Evolutionary conservation across 1,140 invertebrate species (phyloP), one percentile per base, ranked within the genome.

Genomic region (Drosophila ercepeae): DNA sequence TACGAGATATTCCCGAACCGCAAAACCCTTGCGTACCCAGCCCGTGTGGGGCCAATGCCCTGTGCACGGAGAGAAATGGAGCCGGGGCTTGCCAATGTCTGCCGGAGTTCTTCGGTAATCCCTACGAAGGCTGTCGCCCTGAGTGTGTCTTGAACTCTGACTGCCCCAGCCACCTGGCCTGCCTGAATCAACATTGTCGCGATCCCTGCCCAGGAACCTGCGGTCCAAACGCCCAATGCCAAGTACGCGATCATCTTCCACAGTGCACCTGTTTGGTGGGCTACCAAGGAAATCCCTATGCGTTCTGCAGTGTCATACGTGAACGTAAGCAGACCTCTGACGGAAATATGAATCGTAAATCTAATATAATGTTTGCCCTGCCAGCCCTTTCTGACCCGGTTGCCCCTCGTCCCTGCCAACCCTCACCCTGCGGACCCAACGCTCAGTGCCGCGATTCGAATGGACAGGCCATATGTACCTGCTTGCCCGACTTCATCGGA

Each of bases 161-260:
- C 82, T 96, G 96, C 77, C 92, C 94, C 44, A 93, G 94, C 9
- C 94, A 93, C 74, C 92, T 93, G 69, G 94, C 95, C 36, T 96
- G 95, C 71, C 91, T 95, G 4, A 94, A 95, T 74, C 94, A 94
- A 44, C 96, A 95, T 91, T 97, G 96, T 75, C 92, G 92, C 76
- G 94, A 97, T 92, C 96, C 96, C 36, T 97, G 96, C 81, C 93
- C 93, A 0, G 94, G 95, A 16, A 93, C 93, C n/a, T 97, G 96
- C 88, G 95, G 95, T 36, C 91, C 92, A 18, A 95, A 96, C 82
- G 96, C 94, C 1, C 92, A 94, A 58, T 96, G 96, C 78, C 93
- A 94, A 86, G 95, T 95, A 5, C 91, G 95, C 0, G 95, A 96
- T 81, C 96, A 96, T 90, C 91, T 95, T 32, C 95, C 96, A 14